Percentiles rank a stretch among this genome's conserved stretches.
These are phyloP conservation scores for Hemicordylus capensis DNA, from an alignment of 2,113 vertebrate species.

Conservation along the genomic window DNA sequence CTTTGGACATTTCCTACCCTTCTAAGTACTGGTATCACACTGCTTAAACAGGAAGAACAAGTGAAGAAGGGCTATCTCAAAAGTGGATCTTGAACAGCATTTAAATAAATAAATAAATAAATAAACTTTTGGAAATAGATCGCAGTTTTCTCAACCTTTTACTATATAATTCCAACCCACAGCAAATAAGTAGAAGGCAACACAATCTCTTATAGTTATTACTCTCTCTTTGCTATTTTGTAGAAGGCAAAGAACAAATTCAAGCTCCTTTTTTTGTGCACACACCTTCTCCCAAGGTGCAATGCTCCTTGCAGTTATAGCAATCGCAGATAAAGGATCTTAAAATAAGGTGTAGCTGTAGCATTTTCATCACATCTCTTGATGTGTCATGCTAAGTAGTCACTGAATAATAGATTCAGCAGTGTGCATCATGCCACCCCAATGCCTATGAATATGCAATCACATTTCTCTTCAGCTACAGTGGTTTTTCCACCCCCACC, in stretches of 20 bases:
- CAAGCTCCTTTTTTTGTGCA: neutral
- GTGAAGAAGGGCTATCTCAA: neutral
- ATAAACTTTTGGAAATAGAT: neutral
- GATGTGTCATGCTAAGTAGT: slow-evolving; percentile 46
- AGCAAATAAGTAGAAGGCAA: neutral
- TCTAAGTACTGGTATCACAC: no score
- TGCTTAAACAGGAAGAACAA: neutral
- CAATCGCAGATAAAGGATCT: slow-evolving; percentile 43
- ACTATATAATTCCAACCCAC: neutral
- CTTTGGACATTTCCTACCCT: no score
- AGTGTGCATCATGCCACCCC: slow-evolving; percentile 37
- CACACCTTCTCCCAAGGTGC: neutral
- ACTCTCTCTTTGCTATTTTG: neutral
- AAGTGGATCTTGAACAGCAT: neutral
- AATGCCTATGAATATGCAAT: slow-evolving; percentile 30
- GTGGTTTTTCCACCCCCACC: neutral
- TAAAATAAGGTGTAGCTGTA: slow-evolving; percentile 47
- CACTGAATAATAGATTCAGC: slow-evolving; percentile 53
- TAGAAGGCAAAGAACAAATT: slow-evolving; percentile 12
- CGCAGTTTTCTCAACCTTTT: neutral
- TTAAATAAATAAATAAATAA: neutral
- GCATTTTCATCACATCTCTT: slow-evolving; percentile 36
- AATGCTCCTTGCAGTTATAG: slow-evolving; percentile 30
- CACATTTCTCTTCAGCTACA: slow-evolving; percentile 14
- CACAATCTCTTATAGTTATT: neutral